Evolutionary conservation across 2,797 vertebrate genomes (phyloP).

Genomic region (Sparus aurata): DNA sequence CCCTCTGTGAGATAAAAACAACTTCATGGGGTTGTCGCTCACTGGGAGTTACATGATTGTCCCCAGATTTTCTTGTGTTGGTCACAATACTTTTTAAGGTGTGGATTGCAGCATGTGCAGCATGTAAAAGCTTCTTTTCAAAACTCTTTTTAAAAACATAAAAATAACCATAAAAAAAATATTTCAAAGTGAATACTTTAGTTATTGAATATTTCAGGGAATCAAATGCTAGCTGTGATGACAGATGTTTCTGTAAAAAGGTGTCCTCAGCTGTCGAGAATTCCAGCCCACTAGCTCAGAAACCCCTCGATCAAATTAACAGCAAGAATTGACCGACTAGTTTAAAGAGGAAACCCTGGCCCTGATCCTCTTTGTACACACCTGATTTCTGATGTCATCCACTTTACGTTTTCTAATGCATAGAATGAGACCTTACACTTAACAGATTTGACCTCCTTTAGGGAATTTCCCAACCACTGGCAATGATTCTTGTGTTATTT

Average conservation of each 20-base stretch:
- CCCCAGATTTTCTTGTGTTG: neutral
- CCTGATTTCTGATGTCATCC: neutral
- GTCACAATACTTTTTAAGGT: neutral
- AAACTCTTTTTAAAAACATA: neutral
- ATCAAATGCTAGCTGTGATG: neutral
- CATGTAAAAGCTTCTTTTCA: neutral
- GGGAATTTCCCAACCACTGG: neutral
- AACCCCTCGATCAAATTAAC: neutral
- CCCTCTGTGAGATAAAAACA: too few relatives aligned
- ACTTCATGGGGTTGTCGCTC: neutral
- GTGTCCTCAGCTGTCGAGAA: neutral
- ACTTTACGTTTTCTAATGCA: neutral
- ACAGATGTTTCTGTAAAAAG: neutral
- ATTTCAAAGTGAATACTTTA: neutral
- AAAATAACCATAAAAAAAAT: neutral
- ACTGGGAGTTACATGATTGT: too few relatives aligned
- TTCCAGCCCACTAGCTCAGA: neutral
- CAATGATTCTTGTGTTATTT: neutral
- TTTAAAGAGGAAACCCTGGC: neutral
- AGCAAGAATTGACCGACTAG: neutral
- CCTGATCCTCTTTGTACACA: slow-evolving; percentile 8
- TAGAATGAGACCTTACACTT: neutral
- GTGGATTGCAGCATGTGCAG: neutral
- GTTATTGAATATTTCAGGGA: neutral
- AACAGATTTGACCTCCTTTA: neutral